Evolutionary conservation across 2,113 vertebrate genomes (phyloP).

Genomic region (Dromiciops gliroides): DNA sequence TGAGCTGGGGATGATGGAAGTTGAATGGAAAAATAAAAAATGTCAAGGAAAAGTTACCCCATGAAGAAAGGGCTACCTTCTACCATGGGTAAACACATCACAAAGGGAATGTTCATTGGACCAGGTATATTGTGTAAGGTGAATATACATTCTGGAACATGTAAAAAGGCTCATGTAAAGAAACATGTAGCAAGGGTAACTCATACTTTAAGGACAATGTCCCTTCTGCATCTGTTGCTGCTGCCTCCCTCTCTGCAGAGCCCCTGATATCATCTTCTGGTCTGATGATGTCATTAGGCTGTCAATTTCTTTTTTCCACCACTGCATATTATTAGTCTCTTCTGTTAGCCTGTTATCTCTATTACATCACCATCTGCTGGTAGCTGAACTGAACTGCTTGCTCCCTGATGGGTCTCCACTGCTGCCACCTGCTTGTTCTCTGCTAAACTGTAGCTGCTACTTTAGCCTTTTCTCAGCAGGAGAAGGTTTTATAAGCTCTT

Average conservation of each 20-base stretch:
- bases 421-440: background rate
- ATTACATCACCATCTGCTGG: background rate
- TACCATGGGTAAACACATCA: background rate
- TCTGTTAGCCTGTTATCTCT: background rate
- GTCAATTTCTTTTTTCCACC: background rate
- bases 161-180: background rate
- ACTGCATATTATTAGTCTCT: background rate
- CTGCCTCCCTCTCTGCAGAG: background rate
- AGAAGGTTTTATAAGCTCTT: background rate
- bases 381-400: background rate
- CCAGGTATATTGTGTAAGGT: background rate
- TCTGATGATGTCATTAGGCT: background rate
- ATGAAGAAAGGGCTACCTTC: background rate
- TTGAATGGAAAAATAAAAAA: background rate
- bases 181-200: background rate
- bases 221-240: background rate
- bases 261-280: background rate
- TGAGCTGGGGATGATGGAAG: background rate
- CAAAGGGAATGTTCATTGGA: background rate
- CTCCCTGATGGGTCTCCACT: background rate
- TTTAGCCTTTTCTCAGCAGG: background rate
- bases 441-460: background rate
- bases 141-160: background rate
- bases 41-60: background rate
- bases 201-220: background rate